These are phyloP conservation scores for Hemibagrus guttatus DNA, from an alignment of 2,797 vertebrate species.

Conservation along the genomic window DNA sequence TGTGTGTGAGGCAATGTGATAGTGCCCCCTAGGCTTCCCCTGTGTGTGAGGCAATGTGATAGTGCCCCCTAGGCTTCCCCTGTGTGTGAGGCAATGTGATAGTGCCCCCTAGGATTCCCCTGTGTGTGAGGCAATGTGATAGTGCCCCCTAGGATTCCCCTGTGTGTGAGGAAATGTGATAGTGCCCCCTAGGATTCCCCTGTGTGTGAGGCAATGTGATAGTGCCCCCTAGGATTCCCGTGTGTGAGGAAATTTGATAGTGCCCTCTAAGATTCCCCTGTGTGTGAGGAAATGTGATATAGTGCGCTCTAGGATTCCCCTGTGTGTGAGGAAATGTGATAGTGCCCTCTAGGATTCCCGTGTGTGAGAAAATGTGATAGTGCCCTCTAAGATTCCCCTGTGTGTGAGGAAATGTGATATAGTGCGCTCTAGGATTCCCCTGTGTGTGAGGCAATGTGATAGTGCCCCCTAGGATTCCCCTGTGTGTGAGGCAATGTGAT, in stretches of 20 bases:
- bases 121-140: background rate
- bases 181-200: background rate
- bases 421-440: too few relatives aligned
- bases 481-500: background rate
- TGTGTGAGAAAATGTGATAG: too few relatives aligned
- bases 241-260: background rate
- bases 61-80: background rate
- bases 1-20: background rate
- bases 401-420: too few relatives aligned
- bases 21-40: background rate
- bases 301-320: too few relatives aligned
- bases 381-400: too few relatives aligned
- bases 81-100: background rate
- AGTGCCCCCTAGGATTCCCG: background rate
- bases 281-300: background rate
- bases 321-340: too few relatives aligned
- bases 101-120: background rate
- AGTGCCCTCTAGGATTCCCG: too few relatives aligned
- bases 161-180: background rate
- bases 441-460: too few relatives aligned
- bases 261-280: background rate
- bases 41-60: background rate
- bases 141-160: background rate
- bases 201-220: accelerated
- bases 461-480: background rate